Percentiles rank a stretch among this genome's conserved stretches.
Conservation (phyloP, 2,888 invertebrate genomes). For the Caenorhabditis sp. region DNA sequence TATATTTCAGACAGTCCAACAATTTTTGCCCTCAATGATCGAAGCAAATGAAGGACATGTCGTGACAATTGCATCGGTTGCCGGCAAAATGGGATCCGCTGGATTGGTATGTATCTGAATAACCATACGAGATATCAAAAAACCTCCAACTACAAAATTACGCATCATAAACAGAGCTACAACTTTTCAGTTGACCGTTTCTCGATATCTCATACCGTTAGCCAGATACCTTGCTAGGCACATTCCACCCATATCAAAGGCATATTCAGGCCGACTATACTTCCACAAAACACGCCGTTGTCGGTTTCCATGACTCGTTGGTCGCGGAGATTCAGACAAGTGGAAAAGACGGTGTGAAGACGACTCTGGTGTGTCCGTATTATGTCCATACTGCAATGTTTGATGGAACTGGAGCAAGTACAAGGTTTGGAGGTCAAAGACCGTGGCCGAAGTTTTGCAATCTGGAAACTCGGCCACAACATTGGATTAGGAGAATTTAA, state of each 20-base stretch:
- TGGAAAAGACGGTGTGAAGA: constrained; percentile 89
- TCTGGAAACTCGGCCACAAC: no score
- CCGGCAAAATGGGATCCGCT: constrained; percentile 90
- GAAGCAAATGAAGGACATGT: constrained; percentile 92
- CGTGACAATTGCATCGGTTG: constrained; percentile 91
- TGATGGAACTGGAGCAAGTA: constrained; percentile 84
- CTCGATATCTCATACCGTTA: no score
- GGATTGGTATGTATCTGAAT: constrained; percentile 66
- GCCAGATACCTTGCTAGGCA: no score
- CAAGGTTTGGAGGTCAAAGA: no score
- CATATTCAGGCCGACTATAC: constrained; percentile 89
- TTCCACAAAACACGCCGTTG: constrained; percentile 94
- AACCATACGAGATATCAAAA: neutral
- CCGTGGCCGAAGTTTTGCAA: no score
- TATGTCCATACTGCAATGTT: constrained; percentile 99
- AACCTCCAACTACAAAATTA: no score
- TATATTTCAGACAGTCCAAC: constrained; percentile 74
- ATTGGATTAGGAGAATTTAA: no score
- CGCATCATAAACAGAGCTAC: no score
- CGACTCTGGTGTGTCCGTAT: constrained; percentile 94
- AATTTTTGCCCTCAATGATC: constrained; percentile 94
- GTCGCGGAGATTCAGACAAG: constrained; percentile 85
- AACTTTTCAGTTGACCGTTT: no score
- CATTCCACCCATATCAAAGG: neutral
- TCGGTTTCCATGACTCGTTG: constrained; percentile 94